Percentiles rank a stretch among this genome's conserved stretches.
Evolutionary conservation across 2,113 vertebrate species (phyloP).

Genomic region (Erythrolamprus reginae): DNA sequence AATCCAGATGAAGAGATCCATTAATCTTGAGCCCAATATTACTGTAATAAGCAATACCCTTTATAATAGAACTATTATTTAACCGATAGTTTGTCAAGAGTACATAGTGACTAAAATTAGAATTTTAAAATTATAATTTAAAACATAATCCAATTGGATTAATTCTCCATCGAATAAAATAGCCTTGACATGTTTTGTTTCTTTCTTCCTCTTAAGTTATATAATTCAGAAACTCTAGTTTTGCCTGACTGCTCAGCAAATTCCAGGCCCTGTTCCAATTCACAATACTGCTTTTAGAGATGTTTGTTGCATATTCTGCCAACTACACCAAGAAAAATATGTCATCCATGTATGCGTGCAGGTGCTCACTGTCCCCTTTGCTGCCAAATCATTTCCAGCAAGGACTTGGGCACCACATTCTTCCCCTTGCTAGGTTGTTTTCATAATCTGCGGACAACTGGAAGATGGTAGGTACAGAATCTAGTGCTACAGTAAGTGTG

Average conservation of each 20-base stretch:
- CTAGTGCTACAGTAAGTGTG: neutral
- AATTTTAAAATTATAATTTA: neutral
- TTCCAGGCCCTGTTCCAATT: neutral
- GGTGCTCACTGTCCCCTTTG: neutral
- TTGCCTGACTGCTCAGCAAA: neutral
- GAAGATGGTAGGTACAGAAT: neutral
- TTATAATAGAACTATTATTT: neutral
- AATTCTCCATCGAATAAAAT: neutral
- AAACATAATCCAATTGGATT: neutral
- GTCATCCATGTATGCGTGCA: neutral
- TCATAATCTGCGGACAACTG: neutral
- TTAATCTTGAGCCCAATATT: neutral
- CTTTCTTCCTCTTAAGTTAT: neutral
- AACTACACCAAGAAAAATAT: neutral
- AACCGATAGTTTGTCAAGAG: neutral
- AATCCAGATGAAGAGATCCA: neutral
- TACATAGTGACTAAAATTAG: neutral
- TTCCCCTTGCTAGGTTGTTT: neutral
- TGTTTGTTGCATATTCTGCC: neutral
- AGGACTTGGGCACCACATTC: neutral
- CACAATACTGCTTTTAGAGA: neutral
- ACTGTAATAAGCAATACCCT: neutral
- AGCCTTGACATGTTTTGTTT: neutral
- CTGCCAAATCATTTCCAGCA: neutral
- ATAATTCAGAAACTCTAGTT: neutral